phyloP scores from a whole-genome alignment of 1,140 invertebrate species.

The Ruditapes philippinarum region DNA sequence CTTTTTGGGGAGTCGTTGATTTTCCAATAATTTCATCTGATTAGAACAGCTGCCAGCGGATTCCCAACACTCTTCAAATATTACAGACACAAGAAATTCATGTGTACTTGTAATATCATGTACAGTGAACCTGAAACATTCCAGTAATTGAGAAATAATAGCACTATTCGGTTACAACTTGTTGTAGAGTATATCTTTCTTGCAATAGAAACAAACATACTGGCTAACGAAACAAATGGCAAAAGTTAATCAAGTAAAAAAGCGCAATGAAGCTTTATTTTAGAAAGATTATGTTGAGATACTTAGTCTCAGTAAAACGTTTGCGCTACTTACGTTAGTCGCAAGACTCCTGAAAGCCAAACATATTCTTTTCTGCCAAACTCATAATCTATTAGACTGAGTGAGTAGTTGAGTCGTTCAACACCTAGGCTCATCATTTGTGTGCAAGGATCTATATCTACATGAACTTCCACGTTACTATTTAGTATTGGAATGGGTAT shows the following conservation, averaged over 20 bases:
- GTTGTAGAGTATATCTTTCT: too few relatives aligned
- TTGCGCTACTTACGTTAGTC: conserved; percentile 41
- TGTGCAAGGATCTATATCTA: conserved; percentile 34
- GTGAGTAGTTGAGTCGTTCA: neutral
- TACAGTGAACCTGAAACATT: neutral
- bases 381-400: conserved; percentile 31
- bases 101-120: neutral
- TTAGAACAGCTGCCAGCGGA: neutral
- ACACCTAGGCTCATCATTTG: conserved; percentile 15
- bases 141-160: neutral
- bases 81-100: neutral
- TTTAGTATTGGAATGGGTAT: neutral
- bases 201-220: too few relatives aligned
- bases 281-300: too few relatives aligned
- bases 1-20: neutral
- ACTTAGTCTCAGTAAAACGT: too few relatives aligned
- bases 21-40: neutral
- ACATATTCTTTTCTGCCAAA: conserved; percentile 39
- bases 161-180: too few relatives aligned
- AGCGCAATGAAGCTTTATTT: too few relatives aligned
- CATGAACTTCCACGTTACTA: neutral
- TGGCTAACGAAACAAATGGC: too few relatives aligned
- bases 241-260: too few relatives aligned
- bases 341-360: conserved; percentile 23
- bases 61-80: conserved; percentile 7